Conservation (phyloP, 2,797 vertebrate genomes). For the Meda fulgida region DNA sequence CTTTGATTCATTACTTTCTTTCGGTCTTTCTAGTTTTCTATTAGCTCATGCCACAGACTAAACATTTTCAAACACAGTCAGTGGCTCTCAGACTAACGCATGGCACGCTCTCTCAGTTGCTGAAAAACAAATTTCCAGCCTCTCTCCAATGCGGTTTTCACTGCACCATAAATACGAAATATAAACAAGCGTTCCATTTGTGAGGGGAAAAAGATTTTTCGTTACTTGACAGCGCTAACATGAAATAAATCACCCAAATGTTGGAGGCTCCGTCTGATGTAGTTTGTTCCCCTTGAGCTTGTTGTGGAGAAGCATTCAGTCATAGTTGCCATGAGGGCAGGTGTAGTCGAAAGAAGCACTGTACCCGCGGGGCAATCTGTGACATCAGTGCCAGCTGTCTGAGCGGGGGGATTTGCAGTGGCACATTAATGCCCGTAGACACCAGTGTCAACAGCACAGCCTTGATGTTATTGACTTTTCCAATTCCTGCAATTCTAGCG, state of each 20-base stretch:
- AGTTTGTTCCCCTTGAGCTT: conserved; percentile 66
- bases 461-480: conserved; percentile 28
- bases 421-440: conserved; percentile 66
- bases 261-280: conserved; percentile 62
- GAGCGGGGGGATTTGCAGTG: conserved; percentile 63
- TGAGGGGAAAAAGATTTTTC: conserved; percentile 32
- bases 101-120: conserved; percentile 30
- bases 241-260: conserved; percentile 47
- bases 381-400: conserved; percentile 68
- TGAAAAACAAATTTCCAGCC: conserved; percentile 53
- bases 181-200: conserved; percentile 54
- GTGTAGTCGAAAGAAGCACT: conserved; percentile 54
- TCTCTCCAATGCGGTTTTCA: conserved; percentile 49
- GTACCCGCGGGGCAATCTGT: conserved; percentile 59
- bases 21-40: conserved; percentile 57
- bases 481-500: conserved; percentile 21
- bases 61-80: conserved; percentile 56
- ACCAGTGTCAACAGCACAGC: conserved; percentile 57
- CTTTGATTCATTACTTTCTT: conserved; percentile 51
- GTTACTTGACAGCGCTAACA: conserved; percentile 32
- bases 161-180: conserved; percentile 49
- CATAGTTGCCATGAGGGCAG: conserved; percentile 48
- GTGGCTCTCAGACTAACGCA: conserved; percentile 50
- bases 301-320: conserved; percentile 52
- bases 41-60: conserved; percentile 54